Evolutionary conservation across 2,797 vertebrate species (phyloP).

Genomic region (Arrhamphus sclerolepis): DNA sequence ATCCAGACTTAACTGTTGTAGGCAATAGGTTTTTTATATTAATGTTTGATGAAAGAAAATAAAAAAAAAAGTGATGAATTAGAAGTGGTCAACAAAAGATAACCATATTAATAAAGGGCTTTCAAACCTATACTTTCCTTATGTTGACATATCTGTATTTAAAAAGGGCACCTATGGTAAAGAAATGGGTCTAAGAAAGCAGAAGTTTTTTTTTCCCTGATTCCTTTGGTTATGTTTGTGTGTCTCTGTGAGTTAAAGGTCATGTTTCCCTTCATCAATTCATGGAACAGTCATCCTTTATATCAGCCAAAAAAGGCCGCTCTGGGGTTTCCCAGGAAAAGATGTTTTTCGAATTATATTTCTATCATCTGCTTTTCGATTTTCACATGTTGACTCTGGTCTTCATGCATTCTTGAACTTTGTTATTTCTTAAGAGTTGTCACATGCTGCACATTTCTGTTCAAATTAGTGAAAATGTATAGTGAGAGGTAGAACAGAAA

Average conservation of each 20-base stretch:
- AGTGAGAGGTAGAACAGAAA: constrained; percentile 11
- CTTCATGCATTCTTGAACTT: background rate
- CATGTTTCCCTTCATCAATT: constrained; percentile 7
- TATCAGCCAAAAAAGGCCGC: constrained; percentile 22
- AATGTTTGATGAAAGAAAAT: no score
- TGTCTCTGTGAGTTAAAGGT: constrained; percentile 41
- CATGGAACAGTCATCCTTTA: constrained; percentile 21
- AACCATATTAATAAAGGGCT: no score
- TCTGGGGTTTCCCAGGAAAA: constrained; percentile 16
- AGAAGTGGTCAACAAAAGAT: no score
- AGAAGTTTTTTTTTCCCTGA: no score
- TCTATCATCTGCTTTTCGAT: constrained; percentile 9
- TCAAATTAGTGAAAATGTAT: constrained; percentile 10
- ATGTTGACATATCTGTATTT: background rate
- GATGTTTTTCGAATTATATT: background rate
- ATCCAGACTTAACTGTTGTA: no score
- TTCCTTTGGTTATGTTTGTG: constrained; percentile 6
- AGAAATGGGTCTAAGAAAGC: no score
- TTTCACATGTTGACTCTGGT: background rate
- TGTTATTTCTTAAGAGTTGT: constrained; percentile 38
- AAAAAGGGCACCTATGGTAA: no score
- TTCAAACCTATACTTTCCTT: background rate
- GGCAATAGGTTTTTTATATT: no score
- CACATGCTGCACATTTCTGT: background rate
- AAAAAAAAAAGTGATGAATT: no score